Evolutionary conservation across 2,797 vertebrate genomes (phyloP), one percentile per base, ranked within the genome.

Genomic region (Cuniculus paca): DNA sequence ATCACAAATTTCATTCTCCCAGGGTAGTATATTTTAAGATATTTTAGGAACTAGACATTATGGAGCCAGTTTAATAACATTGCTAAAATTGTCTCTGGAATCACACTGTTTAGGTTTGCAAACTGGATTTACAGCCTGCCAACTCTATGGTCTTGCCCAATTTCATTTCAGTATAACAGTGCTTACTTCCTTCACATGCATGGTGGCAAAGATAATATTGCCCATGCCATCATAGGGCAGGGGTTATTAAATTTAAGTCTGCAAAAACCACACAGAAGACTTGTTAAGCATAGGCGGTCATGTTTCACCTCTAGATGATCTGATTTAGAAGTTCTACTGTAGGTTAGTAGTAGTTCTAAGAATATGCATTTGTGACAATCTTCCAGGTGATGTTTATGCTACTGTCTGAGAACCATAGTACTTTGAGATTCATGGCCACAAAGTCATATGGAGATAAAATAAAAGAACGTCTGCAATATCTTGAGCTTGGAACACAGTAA

Each of bases 1-100:
- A 87, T 92, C 75, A 82, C 45, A 90, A 95, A 94, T 83, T 36
- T 13, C 26, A 68, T 26, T 90, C 42, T 90, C 22, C n/a, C 19
- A 70, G 4, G 31, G 20, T 36, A 74, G 36, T 6, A 42, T 70
- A 70, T n/a, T 92, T 75, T 88, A 83, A 52, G 13, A 31, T 70
- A 77, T 39, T 92, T 77, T 88, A 83, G 79, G n/a, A 17, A 87
- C 74, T 48, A 34, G 14, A 48, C 10, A 52, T 74, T 50, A 78
- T 31, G n/a, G 45, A 58, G 22, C 2, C 61, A 86, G n/a, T 88
- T 72, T 81, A 77, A 94, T 77, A 84, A 88, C 8, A 48, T 34
- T 68, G 10, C 24, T 85, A 68, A 95, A 93, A n/a, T n/a, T 82
- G 5, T 68, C 34, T 80, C 65, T 92, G 28, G 26, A 88, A 68